Percentiles rank a stretch among this genome's conserved stretches.
Conservation (phyloP, 2,888 invertebrate species). For the Formica aserva region DNA sequence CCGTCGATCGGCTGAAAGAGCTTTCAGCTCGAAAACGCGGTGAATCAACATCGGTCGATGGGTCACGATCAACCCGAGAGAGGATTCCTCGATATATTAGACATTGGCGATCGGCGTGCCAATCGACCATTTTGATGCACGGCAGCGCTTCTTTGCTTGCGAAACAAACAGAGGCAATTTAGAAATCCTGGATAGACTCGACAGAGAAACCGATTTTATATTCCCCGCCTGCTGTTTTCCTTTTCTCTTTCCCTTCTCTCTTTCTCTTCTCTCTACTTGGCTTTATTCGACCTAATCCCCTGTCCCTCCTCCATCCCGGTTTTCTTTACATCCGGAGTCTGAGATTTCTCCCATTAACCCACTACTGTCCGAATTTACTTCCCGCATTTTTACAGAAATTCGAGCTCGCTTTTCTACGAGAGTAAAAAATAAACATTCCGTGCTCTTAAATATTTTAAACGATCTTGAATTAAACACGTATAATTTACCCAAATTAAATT, state of each 20-base stretch:
- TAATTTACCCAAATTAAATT: slow-evolving; percentile 23
- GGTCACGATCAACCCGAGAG: slow-evolving; percentile 72
- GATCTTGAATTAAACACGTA: background rate
- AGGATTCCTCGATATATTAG: slow-evolving; percentile 64
- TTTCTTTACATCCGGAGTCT: slow-evolving; percentile 54
- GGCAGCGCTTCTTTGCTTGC: slow-evolving; percentile 76
- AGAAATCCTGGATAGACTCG: slow-evolving; percentile 75
- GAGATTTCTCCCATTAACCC: slow-evolving; percentile 70
- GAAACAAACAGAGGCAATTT: slow-evolving; percentile 78
- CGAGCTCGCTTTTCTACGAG: background rate
- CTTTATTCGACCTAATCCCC: slow-evolving; percentile 55
- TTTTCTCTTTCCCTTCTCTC: slow-evolving; percentile 39
- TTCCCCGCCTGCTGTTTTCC: slow-evolving; percentile 46
- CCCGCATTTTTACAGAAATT: slow-evolving; percentile 31
- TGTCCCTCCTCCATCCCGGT: slow-evolving; percentile 6
- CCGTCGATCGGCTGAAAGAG: slow-evolving; percentile 63
- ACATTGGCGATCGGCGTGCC: slow-evolving; percentile 54
- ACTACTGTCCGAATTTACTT: slow-evolving; percentile 32
- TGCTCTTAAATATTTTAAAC: background rate
- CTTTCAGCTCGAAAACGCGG: slow-evolving; percentile 66
- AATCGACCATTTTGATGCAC: slow-evolving; percentile 76
- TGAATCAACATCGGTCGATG: slow-evolving; percentile 69
- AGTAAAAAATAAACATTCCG: background rate
- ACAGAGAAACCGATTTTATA: slow-evolving; percentile 70
- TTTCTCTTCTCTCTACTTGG: slow-evolving; percentile 45